Percentiles rank a stretch among this genome's conserved stretches.
These are phyloP conservation scores for Ambastaia sidthimunki DNA, from an alignment of 2,797 vertebrate species.

Conservation along the genomic window DNA sequence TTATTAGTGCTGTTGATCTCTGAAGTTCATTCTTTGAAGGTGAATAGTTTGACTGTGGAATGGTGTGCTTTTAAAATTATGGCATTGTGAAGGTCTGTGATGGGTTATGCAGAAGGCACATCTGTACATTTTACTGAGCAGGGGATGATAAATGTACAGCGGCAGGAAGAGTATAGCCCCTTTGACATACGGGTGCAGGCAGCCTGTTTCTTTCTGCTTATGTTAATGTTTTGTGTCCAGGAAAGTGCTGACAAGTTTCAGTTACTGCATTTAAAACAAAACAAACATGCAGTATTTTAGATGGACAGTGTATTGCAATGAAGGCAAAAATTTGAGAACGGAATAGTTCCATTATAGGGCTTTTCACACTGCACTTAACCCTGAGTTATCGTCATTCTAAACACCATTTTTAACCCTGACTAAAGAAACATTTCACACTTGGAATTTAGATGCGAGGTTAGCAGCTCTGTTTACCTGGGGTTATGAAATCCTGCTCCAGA, in stretches of 20 bases:
- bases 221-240: slow-evolving; percentile 23
- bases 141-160: slow-evolving; percentile 24
- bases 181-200: slow-evolving; percentile 5
- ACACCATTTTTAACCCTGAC: too few relatives aligned
- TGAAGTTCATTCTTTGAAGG: slow-evolving; percentile 11
- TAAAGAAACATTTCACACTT: too few relatives aligned
- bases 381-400: too few relatives aligned
- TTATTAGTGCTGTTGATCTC: slow-evolving; percentile 35
- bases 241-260: slow-evolving; percentile 31
- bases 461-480: too few relatives aligned
- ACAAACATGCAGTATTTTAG: slow-evolving; percentile 11
- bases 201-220: slow-evolving; percentile 21
- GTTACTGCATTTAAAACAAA: slow-evolving; percentile 18
- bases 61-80: slow-evolving; percentile 9
- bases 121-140: slow-evolving; percentile 33
- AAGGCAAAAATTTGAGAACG: background rate
- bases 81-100: slow-evolving; percentile 33
- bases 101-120: slow-evolving; percentile 24
- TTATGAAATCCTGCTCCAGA: too few relatives aligned
- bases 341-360: too few relatives aligned
- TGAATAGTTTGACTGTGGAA: background rate
- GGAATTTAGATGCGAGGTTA: too few relatives aligned
- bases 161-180: background rate
- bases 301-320: background rate
- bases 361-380: too few relatives aligned